Percentiles rank a stretch among this genome's conserved stretches.
Conservation (phyloP, 2,888 invertebrate genomes). For the Argyra leucocephala region DNA sequence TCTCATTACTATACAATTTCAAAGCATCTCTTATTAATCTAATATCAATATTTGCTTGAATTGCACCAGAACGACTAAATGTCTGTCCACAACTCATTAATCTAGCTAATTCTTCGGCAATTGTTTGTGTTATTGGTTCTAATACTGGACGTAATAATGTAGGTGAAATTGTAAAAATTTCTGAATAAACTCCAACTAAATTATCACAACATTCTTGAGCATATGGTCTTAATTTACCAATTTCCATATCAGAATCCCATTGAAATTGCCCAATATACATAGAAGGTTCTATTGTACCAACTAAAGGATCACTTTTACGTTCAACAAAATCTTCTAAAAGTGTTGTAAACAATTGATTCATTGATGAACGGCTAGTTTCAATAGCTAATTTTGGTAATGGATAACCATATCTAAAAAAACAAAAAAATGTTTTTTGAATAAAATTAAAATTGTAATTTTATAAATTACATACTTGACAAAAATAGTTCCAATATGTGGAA, state of each 20-base stretch:
- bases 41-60: conserved; percentile 73
- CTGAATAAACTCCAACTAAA: conserved; percentile 49
- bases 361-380: conserved; percentile 56
- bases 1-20: conserved; percentile 53
- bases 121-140: conserved; percentile 76
- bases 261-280: conserved; percentile 88
- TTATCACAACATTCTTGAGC: conserved; percentile 81
- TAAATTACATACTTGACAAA: conserved; percentile 44
- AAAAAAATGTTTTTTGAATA: conserved; percentile 7
- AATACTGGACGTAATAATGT: conserved; percentile 63
- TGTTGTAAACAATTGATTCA: conserved; percentile 44
- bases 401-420: conserved; percentile 54
- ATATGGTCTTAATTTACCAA: conserved; percentile 74
- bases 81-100: conserved; percentile 69
- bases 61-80: conserved; percentile 59
- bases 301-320: conserved; percentile 85
- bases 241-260: conserved; percentile 67
- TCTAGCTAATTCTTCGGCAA: conserved; percentile 83
- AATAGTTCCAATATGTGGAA: conserved; percentile 59
- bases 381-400: conserved; percentile 63
- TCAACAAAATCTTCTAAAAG: conserved; percentile 75
- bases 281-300: conserved; percentile 91
- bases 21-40: conserved; percentile 57
- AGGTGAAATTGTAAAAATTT: conserved; percentile 56
- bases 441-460: not conserved